Conservation (phyloP, 2,113 vertebrate species). For the Corvus cornix region DNA sequence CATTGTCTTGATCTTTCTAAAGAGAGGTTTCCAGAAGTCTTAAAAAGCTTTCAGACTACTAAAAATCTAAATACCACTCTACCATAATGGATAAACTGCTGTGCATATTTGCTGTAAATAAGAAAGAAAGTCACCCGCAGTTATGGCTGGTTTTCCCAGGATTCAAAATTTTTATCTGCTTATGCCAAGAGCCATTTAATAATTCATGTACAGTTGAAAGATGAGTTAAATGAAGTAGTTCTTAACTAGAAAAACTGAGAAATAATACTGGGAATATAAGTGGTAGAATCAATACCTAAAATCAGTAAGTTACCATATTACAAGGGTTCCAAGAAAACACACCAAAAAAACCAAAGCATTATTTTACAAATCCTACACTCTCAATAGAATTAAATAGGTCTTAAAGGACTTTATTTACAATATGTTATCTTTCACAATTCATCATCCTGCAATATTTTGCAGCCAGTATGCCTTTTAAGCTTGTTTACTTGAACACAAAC, state of each 20-base stretch:
- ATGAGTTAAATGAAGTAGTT: background rate
- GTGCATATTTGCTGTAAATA: background rate
- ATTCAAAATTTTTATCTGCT: background rate
- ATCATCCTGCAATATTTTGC: background rate
- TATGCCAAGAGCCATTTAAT: background rate
- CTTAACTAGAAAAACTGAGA: background rate
- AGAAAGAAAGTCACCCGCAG: background rate
- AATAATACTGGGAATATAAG: background rate
- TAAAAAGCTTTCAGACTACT: background rate
- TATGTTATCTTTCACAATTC: background rate
- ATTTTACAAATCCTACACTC: background rate
- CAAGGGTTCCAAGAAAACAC: background rate
- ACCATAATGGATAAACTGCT: background rate
- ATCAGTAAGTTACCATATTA: background rate
- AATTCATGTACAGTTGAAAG: background rate
- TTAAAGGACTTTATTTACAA: background rate
- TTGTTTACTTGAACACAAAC: background rate
- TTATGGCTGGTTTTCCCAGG: background rate
- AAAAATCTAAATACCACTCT: background rate
- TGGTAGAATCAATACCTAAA: background rate
- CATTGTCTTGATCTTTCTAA: background rate
- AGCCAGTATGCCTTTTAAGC: background rate
- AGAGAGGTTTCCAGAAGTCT: background rate
- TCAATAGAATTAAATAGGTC: background rate
- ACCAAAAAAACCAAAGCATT: fast-evolving